Base-by-base conservation (phyloP, 2,113 vertebrate genomes). In the Pseudorhombus dupliciocellatus region DNA sequence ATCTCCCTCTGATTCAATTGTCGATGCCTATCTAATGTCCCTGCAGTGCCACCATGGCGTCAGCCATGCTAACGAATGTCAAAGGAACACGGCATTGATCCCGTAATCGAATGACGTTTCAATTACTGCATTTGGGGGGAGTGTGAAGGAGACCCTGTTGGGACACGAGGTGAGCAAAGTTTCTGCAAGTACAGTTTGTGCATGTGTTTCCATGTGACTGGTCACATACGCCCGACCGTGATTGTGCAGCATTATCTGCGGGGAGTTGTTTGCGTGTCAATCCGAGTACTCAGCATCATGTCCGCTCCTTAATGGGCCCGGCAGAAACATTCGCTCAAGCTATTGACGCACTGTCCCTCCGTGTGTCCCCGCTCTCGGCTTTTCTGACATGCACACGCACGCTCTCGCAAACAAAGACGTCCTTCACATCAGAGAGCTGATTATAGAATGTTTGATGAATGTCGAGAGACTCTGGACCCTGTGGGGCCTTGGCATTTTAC, bases 371-470 rank as follows among this genome's bases (percentile, higher is more conserved):
- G 48, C 53, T 28, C 40, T 63, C 71, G 37, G 34, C 30, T 18
- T 42, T n/a, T 69, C 16, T 70, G 26, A 8, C 46, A 20, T 20
- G 21, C 46, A 20, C 46, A 50, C 20, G 14, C 46, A n/a, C 77
- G 18, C 44, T 55, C 64, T 50, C 64, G 54, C 61, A 54, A 58
- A 77, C 79, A 66, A 71, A 66, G 53, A 77, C 57, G 75, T 78
- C 83, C 79, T 86, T 88, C 80, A 70, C 72, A 46, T 72, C 18
- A 11, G 54, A 40, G 31, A 5, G 1, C 34, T 44, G 66, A 53
- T 83, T 87, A 85, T 87, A 86, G 87, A 78, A 87, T 75, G 64
- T 51, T 66, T 72, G 67, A 86, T 69, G 73, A 79, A 75, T 83
- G 73, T 76, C 71, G 63, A 75, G 69, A 84, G 73, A 59, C 63